Evolutionary conservation across 2,113 vertebrate species (phyloP), one percentile per base, ranked within the genome.

Genomic region (Halcyon malimbica): DNA sequence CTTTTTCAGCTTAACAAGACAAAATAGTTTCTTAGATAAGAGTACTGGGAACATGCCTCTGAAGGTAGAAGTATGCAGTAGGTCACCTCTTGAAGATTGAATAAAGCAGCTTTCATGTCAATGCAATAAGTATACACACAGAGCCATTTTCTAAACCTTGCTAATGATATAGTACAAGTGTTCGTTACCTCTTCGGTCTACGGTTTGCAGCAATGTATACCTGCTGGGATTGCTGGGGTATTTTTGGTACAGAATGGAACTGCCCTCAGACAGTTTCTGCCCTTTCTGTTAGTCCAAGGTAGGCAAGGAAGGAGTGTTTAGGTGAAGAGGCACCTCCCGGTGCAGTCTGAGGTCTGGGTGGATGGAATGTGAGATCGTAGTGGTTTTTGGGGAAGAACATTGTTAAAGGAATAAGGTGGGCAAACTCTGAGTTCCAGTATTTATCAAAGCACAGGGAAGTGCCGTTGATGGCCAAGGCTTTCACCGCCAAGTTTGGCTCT

Each of bases 271-370:
- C 98, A 97, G 99, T 99, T 98, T 99, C 98, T 96, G 99, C 99
- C 98, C 98, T 98, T 98, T 99, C 99, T 97, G 98, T 98, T 85
- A 99, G 98, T 98, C 99, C 99, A 94, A 99, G 99, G 96, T 99
- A 99, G 97, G 99, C 99, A 62, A 99, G 98, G 98, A 99, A 99
- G 98, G 99, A 99, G 99, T 99, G 99, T 98, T 99, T 99, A 88
- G 99, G 98, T 67, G 99, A 99, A 82, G 98, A 96, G 96, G 95
- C 98, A 96, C 92, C 98, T 97, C 97, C 97, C 0, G 97, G 98
- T 46, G 98, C 98, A 97, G 98, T 98, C 97, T 98, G 98, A 96
- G 98, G 98, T 96, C 98, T 97, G 95, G 98, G 98, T 82, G 98
- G 98, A 97, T 99, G 99, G 99, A 99, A 99, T 98, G 98, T 98